Evolutionary conservation across 2,113 vertebrate species (phyloP), one percentile per base, ranked within the genome.

Genomic region (Stigmatopora nigra): DNA sequence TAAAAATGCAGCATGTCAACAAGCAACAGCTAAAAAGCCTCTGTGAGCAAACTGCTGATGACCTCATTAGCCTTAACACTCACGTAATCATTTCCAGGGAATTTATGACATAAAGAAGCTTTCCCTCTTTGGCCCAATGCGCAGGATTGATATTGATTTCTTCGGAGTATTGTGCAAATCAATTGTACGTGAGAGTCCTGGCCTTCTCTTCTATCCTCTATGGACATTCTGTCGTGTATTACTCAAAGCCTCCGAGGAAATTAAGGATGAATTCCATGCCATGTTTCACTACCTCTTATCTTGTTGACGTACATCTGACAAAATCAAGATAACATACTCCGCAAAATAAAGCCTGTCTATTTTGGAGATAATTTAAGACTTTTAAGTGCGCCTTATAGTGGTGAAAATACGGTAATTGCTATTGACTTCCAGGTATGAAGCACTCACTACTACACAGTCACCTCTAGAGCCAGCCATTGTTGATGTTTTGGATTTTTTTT

Each of bases 241-340:
- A 78, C 75, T 81, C 65, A 70, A 1, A 7, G 44, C 44, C 75
- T 71, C 71, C 5, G 20, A 73, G 81, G 77, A 76, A 78, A 81
- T 75, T 36, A 64, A 55, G 9, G 11, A 31, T 57, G 69, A 19
- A 7, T 65, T 35, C 22, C 45, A 75, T 66, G 58, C 17, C 22
- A 5, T 25, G 16, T n/a, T 22, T 55, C 53, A 15, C 53, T 15
- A 56, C 22, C 11, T 55, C 13, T 13, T 13, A 25, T 25, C 25
- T 20, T 25, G 20, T 13, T 14, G 10, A 56, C 20, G 22, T 2
- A 31, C 22, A 31, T 55, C 16, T 31, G 53, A 31, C 51, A 22
- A 31, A 25, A 7, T 13, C 3, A 22, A 56, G 5, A 25, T 7
- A 22, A 53, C 3, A 4, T 22, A 10, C 25, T 3, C 5, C 0